Conservation (phyloP, 2,888 invertebrate species). For the Drosophila barbarae region DNA sequence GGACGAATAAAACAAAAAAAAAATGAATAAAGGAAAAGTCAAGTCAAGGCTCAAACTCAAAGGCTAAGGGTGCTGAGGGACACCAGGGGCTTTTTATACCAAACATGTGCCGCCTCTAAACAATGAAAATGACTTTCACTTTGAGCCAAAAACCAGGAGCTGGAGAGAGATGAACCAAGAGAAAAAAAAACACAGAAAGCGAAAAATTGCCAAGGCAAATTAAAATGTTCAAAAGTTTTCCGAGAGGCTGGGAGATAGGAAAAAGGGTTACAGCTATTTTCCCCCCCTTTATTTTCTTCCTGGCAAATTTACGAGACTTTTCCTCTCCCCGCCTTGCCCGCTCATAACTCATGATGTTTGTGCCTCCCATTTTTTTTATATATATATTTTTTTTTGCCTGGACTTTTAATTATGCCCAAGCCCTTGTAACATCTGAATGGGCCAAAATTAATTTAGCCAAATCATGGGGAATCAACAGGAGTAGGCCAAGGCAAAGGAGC, state of each 20-base stretch:
- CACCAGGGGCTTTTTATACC: conserved; percentile 21
- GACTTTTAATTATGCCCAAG: conserved; percentile 48
- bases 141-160: conserved; percentile 34
- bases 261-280: conserved; percentile 12
- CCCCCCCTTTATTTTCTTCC: conserved; percentile 7
- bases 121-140: conserved; percentile 67
- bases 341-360: conserved; percentile 36
- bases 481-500: conserved; percentile 5
- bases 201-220: conserved; percentile 17
- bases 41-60: conserved; percentile 17
- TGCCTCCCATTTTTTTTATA: conserved; percentile 15
- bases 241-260: not conserved
- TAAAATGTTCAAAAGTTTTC: conserved; percentile 29
- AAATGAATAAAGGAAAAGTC: conserved; percentile 4
- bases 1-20: conserved; percentile 23
- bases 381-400: not conserved
- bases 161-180: conserved; percentile 19
- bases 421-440: conserved; percentile 16
- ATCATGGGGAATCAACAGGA: conserved; percentile 48
- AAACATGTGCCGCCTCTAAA: conserved; percentile 61
- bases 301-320: conserved; percentile 19
- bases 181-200: not conserved
- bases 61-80: conserved; percentile 4
- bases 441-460: conserved; percentile 62
- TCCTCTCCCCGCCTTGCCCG: not conserved